These are phyloP conservation scores for Heliconius hewitsoni DNA, from an alignment of 1,140 invertebrate genomes.

Conservation along the genomic window DNA sequence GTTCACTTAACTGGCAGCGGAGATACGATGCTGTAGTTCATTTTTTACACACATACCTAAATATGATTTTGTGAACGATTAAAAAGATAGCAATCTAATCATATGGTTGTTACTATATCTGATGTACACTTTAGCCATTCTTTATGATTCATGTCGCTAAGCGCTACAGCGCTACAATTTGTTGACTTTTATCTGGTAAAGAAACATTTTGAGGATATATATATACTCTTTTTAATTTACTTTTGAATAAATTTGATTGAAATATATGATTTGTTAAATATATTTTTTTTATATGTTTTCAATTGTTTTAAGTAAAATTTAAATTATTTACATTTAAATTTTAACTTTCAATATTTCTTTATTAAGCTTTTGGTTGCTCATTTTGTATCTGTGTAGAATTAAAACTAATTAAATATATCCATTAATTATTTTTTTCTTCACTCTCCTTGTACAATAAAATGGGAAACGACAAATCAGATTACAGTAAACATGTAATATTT, in stretches of 20 bases:
- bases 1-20: constrained; percentile 1
- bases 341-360: too few species aligned
- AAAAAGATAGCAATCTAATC: constrained; percentile 56
- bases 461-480: not conserved
- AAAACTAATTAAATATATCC: too few species aligned
- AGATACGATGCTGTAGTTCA: constrained; percentile 35
- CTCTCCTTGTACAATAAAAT: not conserved
- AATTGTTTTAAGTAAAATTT: not conserved
- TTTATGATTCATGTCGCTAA: constrained; percentile 27
- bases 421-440: not conserved
- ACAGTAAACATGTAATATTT: constrained; percentile 14
- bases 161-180: constrained; percentile 33
- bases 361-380: too few species aligned
- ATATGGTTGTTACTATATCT: constrained; percentile 47
- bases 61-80: constrained; percentile 47
- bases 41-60: constrained; percentile 42
- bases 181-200: not conserved
- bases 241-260: not conserved
- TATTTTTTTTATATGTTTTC: not conserved
- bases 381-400: too few species aligned
- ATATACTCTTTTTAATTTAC: not conserved
- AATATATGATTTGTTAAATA: not conserved
- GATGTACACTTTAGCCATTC: constrained; percentile 35
- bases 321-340: too few species aligned
- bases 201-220: not conserved